phyloP scores from a whole-genome alignment of 2,113 vertebrate species.

The Collichthys lucidus region DNA sequence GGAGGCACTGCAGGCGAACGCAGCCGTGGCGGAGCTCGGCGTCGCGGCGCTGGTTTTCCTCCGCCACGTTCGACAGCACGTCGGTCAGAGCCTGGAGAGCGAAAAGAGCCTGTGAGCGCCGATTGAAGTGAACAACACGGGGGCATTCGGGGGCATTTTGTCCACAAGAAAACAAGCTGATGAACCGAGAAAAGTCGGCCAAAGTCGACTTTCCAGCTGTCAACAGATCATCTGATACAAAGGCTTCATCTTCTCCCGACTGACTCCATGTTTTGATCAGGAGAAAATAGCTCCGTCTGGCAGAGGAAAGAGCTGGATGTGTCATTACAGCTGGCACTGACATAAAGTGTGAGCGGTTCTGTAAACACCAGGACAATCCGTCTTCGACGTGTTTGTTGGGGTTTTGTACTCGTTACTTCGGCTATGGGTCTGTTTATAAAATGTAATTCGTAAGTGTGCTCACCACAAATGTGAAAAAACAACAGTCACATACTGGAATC shows the following conservation, averaged over 20 bases:
- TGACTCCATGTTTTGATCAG: background rate
- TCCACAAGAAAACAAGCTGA: background rate
- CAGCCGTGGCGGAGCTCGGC: slow-evolving; percentile 52
- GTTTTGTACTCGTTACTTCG: slow-evolving; percentile 6
- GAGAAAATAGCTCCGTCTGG: background rate
- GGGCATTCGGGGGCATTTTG: background rate
- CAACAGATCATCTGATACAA: background rate
- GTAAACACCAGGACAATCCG: background rate
- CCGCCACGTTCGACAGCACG: slow-evolving; percentile 80
- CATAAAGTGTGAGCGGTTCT: background rate
- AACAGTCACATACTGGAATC: background rate
- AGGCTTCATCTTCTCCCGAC: background rate
- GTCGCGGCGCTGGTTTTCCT: slow-evolving; percentile 80
- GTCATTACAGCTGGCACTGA: background rate
- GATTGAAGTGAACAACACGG: background rate
- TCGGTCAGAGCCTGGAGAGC: slow-evolving; percentile 77
- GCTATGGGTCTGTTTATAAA: slow-evolving; percentile 31
- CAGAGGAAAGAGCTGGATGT: too few species aligned
- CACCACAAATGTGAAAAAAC: background rate
- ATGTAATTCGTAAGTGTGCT: slow-evolving; percentile 2
- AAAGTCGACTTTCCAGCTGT: background rate
- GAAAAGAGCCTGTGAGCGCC: background rate
- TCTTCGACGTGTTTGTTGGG: too few species aligned
- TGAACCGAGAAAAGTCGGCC: background rate
- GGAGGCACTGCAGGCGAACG: slow-evolving; percentile 87